Conservation (phyloP, 2,797 vertebrate genomes). For the Hydrolagus colliei region DNA sequence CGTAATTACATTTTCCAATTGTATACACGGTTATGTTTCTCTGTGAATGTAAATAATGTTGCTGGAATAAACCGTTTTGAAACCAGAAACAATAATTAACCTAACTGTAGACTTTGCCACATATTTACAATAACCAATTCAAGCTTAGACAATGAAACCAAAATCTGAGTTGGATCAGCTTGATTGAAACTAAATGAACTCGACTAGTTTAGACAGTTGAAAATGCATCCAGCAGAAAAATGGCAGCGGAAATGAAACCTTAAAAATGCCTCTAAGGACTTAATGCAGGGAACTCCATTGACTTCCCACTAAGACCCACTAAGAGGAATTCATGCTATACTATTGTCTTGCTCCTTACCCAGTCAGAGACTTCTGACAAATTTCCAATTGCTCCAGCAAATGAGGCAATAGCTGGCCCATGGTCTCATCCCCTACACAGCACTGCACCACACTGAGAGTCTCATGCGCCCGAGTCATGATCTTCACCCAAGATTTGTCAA, state of each 20-base stretch:
- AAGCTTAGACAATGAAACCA: background rate
- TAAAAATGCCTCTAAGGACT: background rate
- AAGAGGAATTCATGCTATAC: background rate
- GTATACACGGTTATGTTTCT: too few relatives aligned
- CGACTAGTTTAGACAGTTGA: background rate
- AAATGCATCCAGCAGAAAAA: conserved; percentile 5
- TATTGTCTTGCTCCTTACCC: conserved; percentile 60
- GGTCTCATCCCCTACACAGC: conserved; percentile 86
- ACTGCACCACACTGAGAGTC: conserved; percentile 82
- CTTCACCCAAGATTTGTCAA: conserved; percentile 96
- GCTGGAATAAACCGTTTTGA: background rate
- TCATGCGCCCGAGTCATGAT: conserved; percentile 90
- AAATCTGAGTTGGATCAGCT: background rate
- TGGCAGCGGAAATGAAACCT: background rate
- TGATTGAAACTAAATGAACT: background rate
- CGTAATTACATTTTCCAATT: too few relatives aligned
- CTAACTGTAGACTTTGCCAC: background rate
- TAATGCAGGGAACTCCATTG: background rate
- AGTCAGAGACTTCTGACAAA: conserved; percentile 93
- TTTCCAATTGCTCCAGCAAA: conserved; percentile 87
- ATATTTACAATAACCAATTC: background rate
- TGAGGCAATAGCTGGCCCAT: conserved; percentile 89
- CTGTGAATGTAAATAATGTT: background rate
- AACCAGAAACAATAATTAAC: background rate
- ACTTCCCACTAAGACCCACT: background rate